These are phyloP conservation scores for Turritopsis rubra DNA, from an alignment of 30 jellyfish, hydroid and myxozoan species.

Conservation along the genomic window DNA sequence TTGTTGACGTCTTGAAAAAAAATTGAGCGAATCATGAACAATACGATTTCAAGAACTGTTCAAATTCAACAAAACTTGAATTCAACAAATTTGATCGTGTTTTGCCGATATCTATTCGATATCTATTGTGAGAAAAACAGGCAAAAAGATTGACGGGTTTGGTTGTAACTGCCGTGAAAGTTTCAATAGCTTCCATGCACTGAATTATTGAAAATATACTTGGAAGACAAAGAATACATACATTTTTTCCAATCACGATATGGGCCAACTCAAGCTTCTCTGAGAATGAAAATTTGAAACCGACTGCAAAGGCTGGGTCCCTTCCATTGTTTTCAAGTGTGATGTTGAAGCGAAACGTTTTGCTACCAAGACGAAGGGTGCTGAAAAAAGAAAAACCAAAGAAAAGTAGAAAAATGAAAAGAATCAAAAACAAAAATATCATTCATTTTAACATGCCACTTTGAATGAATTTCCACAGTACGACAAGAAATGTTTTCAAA, in stretches of 20 bases:
- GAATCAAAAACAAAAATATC: no score
- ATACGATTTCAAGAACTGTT: no score
- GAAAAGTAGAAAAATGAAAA: neutral
- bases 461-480: neutral
- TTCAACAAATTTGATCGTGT: no score
- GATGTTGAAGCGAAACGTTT: conserved; percentile 28
- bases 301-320: conserved; percentile 71
- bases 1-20: no score
- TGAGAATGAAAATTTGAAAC: conserved; percentile 39
- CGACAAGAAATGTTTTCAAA: conserved; percentile 1
- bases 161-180: no score
- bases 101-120: no score
- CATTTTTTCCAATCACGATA: neutral
- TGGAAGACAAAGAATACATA: conserved; percentile 2
- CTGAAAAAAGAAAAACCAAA: conserved; percentile 27
- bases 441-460: no score
- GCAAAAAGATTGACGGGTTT: no score
- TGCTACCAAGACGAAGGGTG: conserved; percentile 62
- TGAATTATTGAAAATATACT: neutral
- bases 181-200: no score
- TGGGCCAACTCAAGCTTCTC: conserved; percentile 31
- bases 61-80: no score
- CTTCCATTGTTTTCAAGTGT: conserved; percentile 46
- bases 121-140: no score
- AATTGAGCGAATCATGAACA: no score